phyloP scores from a whole-genome alignment of 2,888 invertebrate species.

The Encarsia formosa region DNA sequence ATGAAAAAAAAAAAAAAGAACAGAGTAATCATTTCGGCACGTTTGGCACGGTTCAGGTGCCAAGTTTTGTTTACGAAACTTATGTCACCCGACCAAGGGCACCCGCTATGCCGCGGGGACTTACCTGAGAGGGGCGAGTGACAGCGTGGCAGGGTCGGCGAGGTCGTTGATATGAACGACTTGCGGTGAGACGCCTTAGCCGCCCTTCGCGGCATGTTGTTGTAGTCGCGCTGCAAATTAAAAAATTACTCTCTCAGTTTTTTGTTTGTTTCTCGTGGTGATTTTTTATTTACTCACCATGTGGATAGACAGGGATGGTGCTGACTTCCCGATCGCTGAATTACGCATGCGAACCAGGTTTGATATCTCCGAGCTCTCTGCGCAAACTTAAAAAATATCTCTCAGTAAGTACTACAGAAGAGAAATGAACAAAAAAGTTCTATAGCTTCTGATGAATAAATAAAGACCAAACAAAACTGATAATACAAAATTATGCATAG shows the following conservation, averaged over 20 bases:
- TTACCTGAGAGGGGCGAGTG: conserved; percentile 72
- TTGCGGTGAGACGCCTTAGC: conserved; percentile 66
- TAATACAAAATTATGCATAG: no score
- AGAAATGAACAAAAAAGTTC: no score
- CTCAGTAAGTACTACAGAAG: no score
- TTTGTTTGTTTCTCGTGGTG: not conserved
- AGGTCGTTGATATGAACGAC: conserved; percentile 71
- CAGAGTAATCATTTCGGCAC: not conserved
- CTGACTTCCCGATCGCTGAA: conserved; percentile 88
- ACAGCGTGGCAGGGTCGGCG: conserved; percentile 70
- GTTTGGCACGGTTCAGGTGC: not conserved
- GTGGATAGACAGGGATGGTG: conserved; percentile 79
- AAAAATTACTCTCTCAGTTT: not conserved
- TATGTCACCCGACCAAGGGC: conserved; percentile 25
- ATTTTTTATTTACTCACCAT: conserved; percentile 56
- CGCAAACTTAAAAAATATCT: no score
- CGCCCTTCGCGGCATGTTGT: conserved; percentile 54
- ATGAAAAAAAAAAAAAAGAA: not conserved
- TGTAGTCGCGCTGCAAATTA: conserved; percentile 46
- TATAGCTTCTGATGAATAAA: no score
- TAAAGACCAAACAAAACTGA: no score
- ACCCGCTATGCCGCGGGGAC: not conserved
- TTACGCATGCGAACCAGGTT: conserved; percentile 86
- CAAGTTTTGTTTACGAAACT: conserved; percentile 15
- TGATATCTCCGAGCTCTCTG: conserved; percentile 54